phyloP scores from a whole-genome alignment of 2,888 invertebrate species.

The Phanerotoma sp. region DNA sequence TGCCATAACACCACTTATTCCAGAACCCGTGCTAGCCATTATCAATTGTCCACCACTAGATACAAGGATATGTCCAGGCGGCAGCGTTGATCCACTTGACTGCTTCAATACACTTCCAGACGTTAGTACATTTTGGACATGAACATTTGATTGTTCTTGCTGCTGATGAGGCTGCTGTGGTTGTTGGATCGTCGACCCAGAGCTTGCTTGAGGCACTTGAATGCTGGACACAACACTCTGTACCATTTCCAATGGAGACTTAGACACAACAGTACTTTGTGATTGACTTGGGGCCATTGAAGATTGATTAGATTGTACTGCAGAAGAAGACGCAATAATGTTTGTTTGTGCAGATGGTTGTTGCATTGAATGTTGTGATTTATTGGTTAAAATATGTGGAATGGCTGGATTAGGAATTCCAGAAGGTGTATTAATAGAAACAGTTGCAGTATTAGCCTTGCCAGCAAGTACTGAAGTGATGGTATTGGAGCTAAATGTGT shows the following conservation, averaged over 20 bases:
- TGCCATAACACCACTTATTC: constrained; percentile 62
- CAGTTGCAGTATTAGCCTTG: constrained; percentile 73
- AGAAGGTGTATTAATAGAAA: constrained; percentile 69
- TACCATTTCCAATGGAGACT: constrained; percentile 75
- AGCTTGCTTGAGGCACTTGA: constrained; percentile 60
- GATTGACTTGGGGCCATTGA: constrained; percentile 41
- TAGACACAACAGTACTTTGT: constrained; percentile 57
- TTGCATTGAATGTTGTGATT: constrained; percentile 56
- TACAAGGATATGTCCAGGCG: constrained; percentile 73
- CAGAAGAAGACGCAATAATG: constrained; percentile 44
- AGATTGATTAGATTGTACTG: constrained; percentile 33
- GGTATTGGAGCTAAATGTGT: constrained; percentile 77
- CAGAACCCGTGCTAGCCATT: constrained; percentile 64
- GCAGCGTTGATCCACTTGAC: constrained; percentile 58
- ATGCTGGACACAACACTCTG: constrained; percentile 74
- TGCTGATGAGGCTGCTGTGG: constrained; percentile 49
- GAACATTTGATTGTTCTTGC: constrained; percentile 47
- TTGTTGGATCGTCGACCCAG: constrained; percentile 35
- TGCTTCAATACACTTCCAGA: constrained; percentile 58
- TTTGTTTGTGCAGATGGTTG: constrained; percentile 58
- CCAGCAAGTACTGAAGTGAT: constrained; percentile 80
- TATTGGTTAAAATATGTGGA: constrained; percentile 51
- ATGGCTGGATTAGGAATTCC: constrained; percentile 55
- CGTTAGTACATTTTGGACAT: constrained; percentile 52
- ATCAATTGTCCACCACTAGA: constrained; percentile 75